Evolutionary conservation across 2,113 vertebrate genomes (phyloP), one percentile per base, ranked within the genome.

Genomic region (Xiphophorus couchianus): DNA sequence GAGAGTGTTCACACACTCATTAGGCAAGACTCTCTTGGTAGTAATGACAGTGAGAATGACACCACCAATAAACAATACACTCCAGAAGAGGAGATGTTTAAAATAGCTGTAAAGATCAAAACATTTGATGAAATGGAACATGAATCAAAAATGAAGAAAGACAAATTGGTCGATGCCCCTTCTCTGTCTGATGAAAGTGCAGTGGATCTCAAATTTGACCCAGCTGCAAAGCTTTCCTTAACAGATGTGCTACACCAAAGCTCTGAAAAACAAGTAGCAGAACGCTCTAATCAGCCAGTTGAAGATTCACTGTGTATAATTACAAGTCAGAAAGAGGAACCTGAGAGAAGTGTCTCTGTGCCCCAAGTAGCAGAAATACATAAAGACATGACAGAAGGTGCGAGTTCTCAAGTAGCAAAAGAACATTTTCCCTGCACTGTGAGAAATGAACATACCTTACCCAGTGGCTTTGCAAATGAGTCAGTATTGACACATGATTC

Each of bases 81-180:
- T 0, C 96, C 97, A 0, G 98, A 99, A 71, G 97, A 99, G 79
- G 96, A 98, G 77, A 99, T 99, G 98, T 99, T 99, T 88, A 99
- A 98, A 93, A 99, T 99, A 95, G 98, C 96, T 80, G 95, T 97
- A 86, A 99, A 98, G 91, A 95, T 99, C 39, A 97, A 97, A 94
- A 98, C 89, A 66, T 99, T 99, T 87, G 97, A 98, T 73, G 96
- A 98, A 84, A 95, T 99, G 88, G 97, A 99, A 73, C 95, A 98
- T 48, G 97, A 99, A 73, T 94, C 94, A 62, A 97, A 95, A 92
- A 93, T 93, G n/a, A 96, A 92, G 86, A 95, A 78, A 88, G 95
- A 95, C 22, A 95, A 88, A 74, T 89, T 84, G 64, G 93, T 93
- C n/a, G 95, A 95, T 8, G 63, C 66, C 66, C 80, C 74, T 51